Percentiles rank a stretch among this genome's conserved stretches.
Evolutionary conservation across 1,140 invertebrate genomes (phyloP).

Genomic region (Chelonus insularis): DNA sequence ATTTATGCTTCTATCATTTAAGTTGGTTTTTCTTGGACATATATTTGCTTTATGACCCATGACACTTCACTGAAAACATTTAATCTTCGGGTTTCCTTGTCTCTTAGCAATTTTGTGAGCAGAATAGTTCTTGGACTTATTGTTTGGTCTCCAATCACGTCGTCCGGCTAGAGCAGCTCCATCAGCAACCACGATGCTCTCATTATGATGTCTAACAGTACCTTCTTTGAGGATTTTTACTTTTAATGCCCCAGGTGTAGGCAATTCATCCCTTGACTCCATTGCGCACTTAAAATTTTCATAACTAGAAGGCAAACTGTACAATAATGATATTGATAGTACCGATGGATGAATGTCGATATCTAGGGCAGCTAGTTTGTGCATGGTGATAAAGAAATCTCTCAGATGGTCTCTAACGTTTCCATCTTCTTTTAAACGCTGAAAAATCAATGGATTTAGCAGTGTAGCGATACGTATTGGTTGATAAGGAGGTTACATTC

Average conservation of each 20-base stretch:
- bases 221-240: constrained; percentile 42
- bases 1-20: too few species aligned
- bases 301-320: constrained; percentile 33
- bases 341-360: constrained; percentile 37
- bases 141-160: too few species aligned
- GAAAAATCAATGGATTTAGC: too few species aligned
- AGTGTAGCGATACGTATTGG: background rate
- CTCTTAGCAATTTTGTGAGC: too few species aligned
- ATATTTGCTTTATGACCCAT: too few species aligned
- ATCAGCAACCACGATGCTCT: background rate
- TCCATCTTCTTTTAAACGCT: too few species aligned
- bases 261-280: constrained; percentile 38
- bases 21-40: too few species aligned
- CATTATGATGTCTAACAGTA: constrained; percentile 29
- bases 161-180: background rate
- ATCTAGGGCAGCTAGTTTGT: constrained; percentile 34
- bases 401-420: too few species aligned
- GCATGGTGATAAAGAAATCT: too few species aligned
- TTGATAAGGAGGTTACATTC: constrained; percentile 20
- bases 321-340: constrained; percentile 37
- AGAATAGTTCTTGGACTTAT: too few species aligned
- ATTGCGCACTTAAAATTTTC: constrained; percentile 43
- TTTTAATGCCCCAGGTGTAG: constrained; percentile 32
- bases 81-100: too few species aligned
- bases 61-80: too few species aligned